These are phyloP conservation scores for Noctua pronuba DNA, from an alignment of 2,888 invertebrate species.

Conservation along the genomic window DNA sequence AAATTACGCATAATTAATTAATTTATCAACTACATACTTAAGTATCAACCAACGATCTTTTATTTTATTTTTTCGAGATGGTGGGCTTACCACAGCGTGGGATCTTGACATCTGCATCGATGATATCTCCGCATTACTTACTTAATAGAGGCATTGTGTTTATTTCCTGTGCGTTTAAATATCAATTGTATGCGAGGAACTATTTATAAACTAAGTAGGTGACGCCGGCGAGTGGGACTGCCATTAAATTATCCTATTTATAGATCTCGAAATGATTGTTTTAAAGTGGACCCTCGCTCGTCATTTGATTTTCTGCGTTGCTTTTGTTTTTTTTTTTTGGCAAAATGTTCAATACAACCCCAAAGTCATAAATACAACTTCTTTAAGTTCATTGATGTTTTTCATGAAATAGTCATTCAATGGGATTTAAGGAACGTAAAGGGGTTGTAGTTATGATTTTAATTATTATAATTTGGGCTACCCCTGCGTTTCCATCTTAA, in stretches of 20 bases:
- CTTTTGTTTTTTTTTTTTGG: neutral
- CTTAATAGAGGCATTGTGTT: slow-evolving; percentile 47
- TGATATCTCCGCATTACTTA: slow-evolving; percentile 45
- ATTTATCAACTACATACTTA: no score
- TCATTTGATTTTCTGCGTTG: neutral
- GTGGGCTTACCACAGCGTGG: slow-evolving; percentile 20
- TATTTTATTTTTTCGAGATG: neutral
- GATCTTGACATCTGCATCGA: slow-evolving; percentile 20
- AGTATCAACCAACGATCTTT: neutral
- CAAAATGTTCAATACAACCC: no score
- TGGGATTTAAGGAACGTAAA: no score
- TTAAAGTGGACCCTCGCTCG: neutral
- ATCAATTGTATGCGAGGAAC: slow-evolving; percentile 23
- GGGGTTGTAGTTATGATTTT: no score
- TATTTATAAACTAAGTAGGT: slow-evolving; percentile 21
- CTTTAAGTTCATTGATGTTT: no score
- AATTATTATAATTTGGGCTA: no score
- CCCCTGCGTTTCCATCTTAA: no score
- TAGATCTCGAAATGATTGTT: slow-evolving; percentile 5
- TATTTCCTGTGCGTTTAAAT: slow-evolving; percentile 31
- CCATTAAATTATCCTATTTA: slow-evolving; percentile 21
- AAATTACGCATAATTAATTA: no score
- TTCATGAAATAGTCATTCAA: no score
- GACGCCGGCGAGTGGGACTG: neutral
- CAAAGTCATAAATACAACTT: no score